phyloP scores from a whole-genome alignment of 2,797 vertebrate genomes.

The Ptychobarbus kaznakovi region DNA sequence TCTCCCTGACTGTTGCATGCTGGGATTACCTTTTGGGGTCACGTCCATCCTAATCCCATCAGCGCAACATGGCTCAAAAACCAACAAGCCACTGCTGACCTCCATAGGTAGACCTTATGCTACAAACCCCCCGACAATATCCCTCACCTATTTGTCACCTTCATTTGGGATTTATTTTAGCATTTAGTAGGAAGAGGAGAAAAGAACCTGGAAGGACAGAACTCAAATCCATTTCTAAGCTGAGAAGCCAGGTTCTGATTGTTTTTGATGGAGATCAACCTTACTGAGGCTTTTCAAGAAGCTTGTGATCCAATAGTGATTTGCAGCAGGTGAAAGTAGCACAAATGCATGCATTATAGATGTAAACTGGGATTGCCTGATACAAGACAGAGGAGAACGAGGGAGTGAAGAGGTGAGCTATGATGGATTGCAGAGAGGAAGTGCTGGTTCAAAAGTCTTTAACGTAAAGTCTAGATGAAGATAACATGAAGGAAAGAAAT shows the following conservation, averaged over 20 bases:
- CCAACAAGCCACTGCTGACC: constrained; percentile 55
- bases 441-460: background rate
- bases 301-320: constrained; percentile 24
- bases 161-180: background rate
- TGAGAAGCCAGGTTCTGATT: constrained; percentile 2
- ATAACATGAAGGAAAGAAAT: background rate
- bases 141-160: background rate
- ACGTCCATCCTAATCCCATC: constrained; percentile 59
- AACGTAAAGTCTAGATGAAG: background rate
- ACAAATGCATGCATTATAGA: constrained; percentile 56
- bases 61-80: constrained; percentile 54
- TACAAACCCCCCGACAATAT: background rate
- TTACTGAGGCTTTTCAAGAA: constrained; percentile 1
- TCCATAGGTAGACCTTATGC: constrained; percentile 21
- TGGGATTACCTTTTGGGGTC: constrained; percentile 61
- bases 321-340: constrained; percentile 29
- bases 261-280: constrained; percentile 11
- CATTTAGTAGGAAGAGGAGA: background rate
- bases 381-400: constrained; percentile 20
- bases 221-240: background rate
- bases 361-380: constrained; percentile 48
- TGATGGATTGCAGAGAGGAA: constrained; percentile 2
- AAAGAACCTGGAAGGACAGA: background rate
- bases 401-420: constrained; percentile 27
- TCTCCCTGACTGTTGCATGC: constrained; percentile 55